Percentiles rank a stretch among this genome's conserved stretches.
These are phyloP conservation scores for Drosophila paracracens DNA, from an alignment of 2,888 invertebrate genomes.

Conservation along the genomic window DNA sequence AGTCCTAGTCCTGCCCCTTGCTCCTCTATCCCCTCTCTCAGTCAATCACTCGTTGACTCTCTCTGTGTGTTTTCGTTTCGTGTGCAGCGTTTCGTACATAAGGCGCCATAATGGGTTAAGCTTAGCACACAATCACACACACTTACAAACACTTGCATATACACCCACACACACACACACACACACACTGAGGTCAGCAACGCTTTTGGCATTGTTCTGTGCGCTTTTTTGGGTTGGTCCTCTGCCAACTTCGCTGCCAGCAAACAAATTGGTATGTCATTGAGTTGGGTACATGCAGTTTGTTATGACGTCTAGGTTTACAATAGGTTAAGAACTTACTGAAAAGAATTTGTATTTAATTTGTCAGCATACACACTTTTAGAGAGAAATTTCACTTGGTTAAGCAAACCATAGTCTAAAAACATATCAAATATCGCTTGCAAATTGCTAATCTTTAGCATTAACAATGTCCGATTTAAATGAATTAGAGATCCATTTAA, in stretches of 20 bases:
- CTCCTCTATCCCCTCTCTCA: conserved; percentile 6
- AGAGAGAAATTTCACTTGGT: not conserved
- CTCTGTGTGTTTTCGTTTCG: conserved; percentile 29
- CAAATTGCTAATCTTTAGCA: not conserved
- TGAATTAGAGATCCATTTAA: not conserved
- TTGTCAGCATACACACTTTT: not conserved
- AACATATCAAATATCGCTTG: not conserved
- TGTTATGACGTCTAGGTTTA: not conserved
- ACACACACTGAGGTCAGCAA: conserved; percentile 56
- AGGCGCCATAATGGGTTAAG: conserved; percentile 75
- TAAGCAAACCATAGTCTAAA: not conserved
- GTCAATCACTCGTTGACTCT: conserved; percentile 2
- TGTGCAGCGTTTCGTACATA: conserved; percentile 59
- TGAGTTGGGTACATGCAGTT: conserved; percentile 27
- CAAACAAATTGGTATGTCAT: conserved; percentile 26
- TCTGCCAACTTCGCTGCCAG: conserved; percentile 34
- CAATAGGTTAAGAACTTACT: not conserved
- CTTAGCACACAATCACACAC: conserved; percentile 61
- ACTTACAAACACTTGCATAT: conserved; percentile 18
- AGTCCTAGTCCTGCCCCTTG: conserved; percentile 16
- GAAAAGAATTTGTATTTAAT: not conserved
- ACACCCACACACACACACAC: conserved; percentile 4
- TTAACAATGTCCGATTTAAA: not conserved
- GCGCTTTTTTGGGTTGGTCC: conserved; percentile 53
- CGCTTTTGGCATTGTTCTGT: conserved; percentile 60